Conservation (phyloP, 2,113 vertebrate genomes). For the Vulpes ferrilata region DNA sequence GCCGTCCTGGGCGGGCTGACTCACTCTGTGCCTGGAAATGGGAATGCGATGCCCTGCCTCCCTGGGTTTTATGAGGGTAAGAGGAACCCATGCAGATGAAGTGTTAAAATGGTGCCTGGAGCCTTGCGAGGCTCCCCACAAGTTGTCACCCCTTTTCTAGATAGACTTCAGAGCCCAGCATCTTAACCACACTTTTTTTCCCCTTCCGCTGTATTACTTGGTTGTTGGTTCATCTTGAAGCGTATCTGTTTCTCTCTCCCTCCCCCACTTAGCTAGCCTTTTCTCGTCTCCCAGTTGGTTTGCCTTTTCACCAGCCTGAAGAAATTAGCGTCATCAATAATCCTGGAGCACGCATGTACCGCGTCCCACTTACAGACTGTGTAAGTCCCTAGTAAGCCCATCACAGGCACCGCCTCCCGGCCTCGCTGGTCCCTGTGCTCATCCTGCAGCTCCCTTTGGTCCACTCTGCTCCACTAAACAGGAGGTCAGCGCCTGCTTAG, state of each 20-base stretch:
- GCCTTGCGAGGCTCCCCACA: neutral
- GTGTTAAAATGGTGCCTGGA: neutral
- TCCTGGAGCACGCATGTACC: neutral
- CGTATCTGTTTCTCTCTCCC: neutral
- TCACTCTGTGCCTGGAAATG: neutral
- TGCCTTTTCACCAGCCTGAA: neutral
- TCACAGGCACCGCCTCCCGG: neutral
- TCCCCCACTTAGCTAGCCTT: neutral
- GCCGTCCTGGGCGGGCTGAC: fast-evolving
- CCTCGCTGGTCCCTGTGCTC: neutral
- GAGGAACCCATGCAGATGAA: fast-evolving
- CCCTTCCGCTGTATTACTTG: neutral
- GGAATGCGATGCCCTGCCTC: neutral
- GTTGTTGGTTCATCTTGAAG: neutral
- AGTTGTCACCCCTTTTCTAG: neutral
- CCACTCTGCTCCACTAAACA: neutral
- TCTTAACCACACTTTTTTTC: neutral
- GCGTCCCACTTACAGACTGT: fast-evolving
- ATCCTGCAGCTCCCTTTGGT: neutral
- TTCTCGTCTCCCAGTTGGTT: neutral
- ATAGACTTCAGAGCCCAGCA: neutral
- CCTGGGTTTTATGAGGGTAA: no score
- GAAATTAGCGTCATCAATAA: fast-evolving
- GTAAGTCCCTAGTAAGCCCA: fast-evolving
- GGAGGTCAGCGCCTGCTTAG: neutral